Conservation (phyloP, 2,888 invertebrate species). For the Cerceris ruficornis region DNA sequence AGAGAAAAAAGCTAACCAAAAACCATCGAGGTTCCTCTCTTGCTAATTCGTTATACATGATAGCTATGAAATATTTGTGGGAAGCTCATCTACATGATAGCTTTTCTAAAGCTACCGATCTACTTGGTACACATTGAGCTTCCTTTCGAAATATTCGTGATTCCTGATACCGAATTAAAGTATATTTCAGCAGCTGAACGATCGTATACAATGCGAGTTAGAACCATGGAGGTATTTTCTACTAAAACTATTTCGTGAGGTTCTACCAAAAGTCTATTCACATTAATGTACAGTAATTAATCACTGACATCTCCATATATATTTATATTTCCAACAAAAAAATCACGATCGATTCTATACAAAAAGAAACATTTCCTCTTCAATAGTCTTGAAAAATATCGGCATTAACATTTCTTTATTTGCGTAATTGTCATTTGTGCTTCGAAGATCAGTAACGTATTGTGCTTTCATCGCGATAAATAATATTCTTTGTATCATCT, state of each 20-base stretch:
- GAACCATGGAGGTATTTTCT: constrained; percentile 58
- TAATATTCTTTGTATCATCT: background rate
- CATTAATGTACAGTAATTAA: constrained; percentile 64
- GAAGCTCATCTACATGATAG: constrained; percentile 39
- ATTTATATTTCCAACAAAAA: constrained; percentile 40
- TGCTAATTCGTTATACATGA: constrained; percentile 24
- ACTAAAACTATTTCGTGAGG: constrained; percentile 29
- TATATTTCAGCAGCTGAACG: constrained; percentile 12
- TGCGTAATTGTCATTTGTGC: constrained; percentile 3
- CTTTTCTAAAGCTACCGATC: constrained; percentile 30
- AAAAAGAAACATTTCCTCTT: constrained; percentile 5
- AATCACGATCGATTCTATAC: constrained; percentile 16
- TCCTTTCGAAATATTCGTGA: constrained; percentile 5
- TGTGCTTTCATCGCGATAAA: constrained; percentile 22
- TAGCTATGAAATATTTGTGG: constrained; percentile 36
- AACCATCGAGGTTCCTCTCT: constrained; percentile 16
- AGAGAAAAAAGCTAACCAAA: constrained; percentile 22
- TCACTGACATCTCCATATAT: constrained; percentile 34
- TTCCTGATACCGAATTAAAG: background rate
- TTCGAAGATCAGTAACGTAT: background rate
- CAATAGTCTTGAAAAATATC: constrained; percentile 48
- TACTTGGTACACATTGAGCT: constrained; percentile 48
- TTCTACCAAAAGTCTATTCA: constrained; percentile 53
- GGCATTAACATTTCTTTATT: background rate
- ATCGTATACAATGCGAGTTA: constrained; percentile 45